These are phyloP conservation scores for Tichodroma muraria DNA, from an alignment of 2,113 vertebrate genomes.

Conservation along the genomic window DNA sequence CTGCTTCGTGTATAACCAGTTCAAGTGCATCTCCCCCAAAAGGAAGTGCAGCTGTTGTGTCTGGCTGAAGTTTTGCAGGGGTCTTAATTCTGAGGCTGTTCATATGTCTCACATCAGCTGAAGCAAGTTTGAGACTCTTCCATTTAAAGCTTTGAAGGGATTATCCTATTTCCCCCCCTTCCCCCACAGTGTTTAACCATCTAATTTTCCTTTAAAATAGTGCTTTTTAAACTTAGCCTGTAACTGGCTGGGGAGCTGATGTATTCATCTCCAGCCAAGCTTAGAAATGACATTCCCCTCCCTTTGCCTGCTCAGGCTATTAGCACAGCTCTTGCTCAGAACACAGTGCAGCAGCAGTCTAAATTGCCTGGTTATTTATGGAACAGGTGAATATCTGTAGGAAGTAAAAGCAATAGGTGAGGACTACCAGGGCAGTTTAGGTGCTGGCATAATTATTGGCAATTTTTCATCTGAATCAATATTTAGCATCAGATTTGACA, in stretches of 20 bases:
- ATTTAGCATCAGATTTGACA: not conserved
- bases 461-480: not conserved
- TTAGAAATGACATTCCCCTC: slow-evolving; percentile 28
- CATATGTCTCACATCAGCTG: slow-evolving; percentile 1
- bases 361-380: slow-evolving; percentile 32
- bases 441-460: not conserved
- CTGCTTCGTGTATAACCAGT: not conserved
- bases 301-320: slow-evolving; percentile 20
- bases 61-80: not conserved
- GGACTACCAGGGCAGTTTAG: not conserved
- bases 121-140: slow-evolving; percentile 10
- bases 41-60: not conserved
- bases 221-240: slow-evolving; percentile 24
- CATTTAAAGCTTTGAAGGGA: slow-evolving; percentile 51
- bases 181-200: not conserved
- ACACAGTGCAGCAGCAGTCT: not conserved
- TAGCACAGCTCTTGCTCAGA: not conserved
- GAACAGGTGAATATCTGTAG: not conserved
- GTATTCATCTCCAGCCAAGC: slow-evolving; percentile 49
- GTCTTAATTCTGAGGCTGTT: slow-evolving; percentile 9
- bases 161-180: not conserved
- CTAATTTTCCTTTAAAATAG: slow-evolving; percentile 56
- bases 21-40: not conserved
- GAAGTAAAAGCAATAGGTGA: not conserved
- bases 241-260: slow-evolving; percentile 20